phyloP scores from a whole-genome alignment of 2,888 invertebrate species.

The Drymonia ruficornis region DNA sequence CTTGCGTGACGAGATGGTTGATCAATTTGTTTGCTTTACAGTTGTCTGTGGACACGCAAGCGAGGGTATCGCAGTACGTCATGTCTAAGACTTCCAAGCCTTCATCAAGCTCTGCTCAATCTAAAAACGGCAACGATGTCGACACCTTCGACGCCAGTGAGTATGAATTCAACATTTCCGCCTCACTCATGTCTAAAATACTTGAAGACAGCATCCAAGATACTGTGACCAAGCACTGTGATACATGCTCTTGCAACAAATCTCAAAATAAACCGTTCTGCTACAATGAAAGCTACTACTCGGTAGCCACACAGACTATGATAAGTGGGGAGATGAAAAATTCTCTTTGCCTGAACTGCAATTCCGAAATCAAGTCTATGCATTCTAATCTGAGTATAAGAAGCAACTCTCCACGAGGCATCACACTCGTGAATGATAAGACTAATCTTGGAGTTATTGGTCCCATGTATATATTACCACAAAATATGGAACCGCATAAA shows the following conservation, averaged over 20 bases:
- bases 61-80: constrained; percentile 92
- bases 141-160: constrained; percentile 85
- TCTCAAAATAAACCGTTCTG: constrained; percentile 79
- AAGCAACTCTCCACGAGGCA: constrained; percentile 66
- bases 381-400: constrained; percentile 72
- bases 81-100: constrained; percentile 84
- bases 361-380: constrained; percentile 80
- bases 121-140: constrained; percentile 68
- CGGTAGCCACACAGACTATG: constrained; percentile 87
- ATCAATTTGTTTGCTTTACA: constrained; percentile 68
- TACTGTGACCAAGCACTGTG: constrained; percentile 92
- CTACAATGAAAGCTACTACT: constrained; percentile 83
- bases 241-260: constrained; percentile 91
- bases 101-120: constrained; percentile 73
- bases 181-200: constrained; percentile 96
- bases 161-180: constrained; percentile 90
- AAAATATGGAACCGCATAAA: constrained; percentile 46
- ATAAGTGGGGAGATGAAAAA: constrained; percentile 77
- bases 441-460: constrained; percentile 49
- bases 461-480: constrained; percentile 67
- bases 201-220: constrained; percentile 94
- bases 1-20: constrained; percentile 13
- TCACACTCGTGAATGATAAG: constrained; percentile 68
- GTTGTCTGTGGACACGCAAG: constrained; percentile 96
- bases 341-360: constrained; percentile 86